Evolutionary conservation across 2,888 invertebrate genomes (phyloP).

Genomic region (Microplitis deprimator): DNA sequence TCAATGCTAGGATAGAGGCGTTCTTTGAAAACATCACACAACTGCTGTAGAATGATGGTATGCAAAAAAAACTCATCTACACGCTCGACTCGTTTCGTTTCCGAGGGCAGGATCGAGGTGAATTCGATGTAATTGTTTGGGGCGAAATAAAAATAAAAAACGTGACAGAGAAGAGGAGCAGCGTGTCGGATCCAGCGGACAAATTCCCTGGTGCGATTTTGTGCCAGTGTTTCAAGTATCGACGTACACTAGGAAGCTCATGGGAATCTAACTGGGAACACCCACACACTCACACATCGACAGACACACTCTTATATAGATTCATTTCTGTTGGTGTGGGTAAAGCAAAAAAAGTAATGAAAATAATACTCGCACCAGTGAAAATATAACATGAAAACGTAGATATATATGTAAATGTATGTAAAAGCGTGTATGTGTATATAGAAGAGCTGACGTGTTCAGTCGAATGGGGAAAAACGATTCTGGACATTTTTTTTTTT

Average conservation of each 20-base stretch:
- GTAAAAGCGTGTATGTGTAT: not conserved
- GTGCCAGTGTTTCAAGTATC: slow-evolving; percentile 38
- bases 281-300: not conserved
- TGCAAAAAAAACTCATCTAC: slow-evolving; percentile 1
- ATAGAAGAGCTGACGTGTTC: slow-evolving; percentile 24
- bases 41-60: not conserved
- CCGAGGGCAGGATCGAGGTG: slow-evolving; percentile 8
- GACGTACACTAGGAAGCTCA: slow-evolving; percentile 38
- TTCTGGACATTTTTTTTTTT: slow-evolving; percentile 16
- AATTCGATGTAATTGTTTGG: slow-evolving; percentile 29
- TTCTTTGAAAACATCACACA: not conserved
- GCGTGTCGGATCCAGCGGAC: slow-evolving; percentile 40
- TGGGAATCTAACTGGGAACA: slow-evolving; percentile 39
- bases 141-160: slow-evolving; percentile 24
- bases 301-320: not conserved
- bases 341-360: slow-evolving; percentile 36
- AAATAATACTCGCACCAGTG: slow-evolving; percentile 33
- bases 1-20: too few species aligned
- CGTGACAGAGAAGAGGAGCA: not conserved
- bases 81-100: not conserved
- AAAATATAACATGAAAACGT: slow-evolving; percentile 19
- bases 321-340: not conserved
- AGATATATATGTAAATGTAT: not conserved
- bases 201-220: slow-evolving; percentile 44
- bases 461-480: slow-evolving; percentile 27